phyloP scores from a whole-genome alignment of 2,797 vertebrate genomes.

The Ispidina lecontei region DNA sequence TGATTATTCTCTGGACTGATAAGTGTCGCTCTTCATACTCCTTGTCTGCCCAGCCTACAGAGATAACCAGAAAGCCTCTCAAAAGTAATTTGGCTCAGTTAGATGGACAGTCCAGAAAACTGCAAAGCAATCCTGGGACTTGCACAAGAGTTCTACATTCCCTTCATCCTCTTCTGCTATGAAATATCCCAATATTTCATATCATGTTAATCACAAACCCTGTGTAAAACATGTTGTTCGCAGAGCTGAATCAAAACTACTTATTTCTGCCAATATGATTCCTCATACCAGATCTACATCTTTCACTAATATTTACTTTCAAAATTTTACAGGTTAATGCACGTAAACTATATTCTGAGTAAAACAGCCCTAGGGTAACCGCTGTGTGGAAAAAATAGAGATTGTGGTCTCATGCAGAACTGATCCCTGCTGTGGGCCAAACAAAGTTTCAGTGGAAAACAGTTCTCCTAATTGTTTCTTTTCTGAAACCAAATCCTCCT shows the following conservation, averaged over 20 bases:
- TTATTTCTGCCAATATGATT: neutral
- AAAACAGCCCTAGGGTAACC: neutral
- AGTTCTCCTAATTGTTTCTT: neutral
- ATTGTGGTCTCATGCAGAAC: neutral
- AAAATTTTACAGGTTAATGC: neutral
- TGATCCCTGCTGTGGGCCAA: neutral
- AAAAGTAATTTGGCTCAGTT: neutral
- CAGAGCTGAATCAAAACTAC: neutral
- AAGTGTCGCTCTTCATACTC: accelerated
- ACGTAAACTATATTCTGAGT: neutral
- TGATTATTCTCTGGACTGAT: neutral
- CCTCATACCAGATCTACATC: neutral
- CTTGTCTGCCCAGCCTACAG: neutral
- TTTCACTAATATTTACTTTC: neutral
- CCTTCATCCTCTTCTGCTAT: neutral
- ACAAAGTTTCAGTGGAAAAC: neutral
- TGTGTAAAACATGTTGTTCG: neutral
- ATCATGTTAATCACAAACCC: neutral
- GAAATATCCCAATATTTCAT: neutral
- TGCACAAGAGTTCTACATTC: neutral
- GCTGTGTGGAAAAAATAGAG: neutral
- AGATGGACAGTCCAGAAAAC: neutral
- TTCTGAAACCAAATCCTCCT: neutral
- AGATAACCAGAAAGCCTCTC: neutral
- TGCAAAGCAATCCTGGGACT: neutral